A percentile compares a stretch with the other conserved stretches of the same genome.
Conservation (phyloP, 2,797 vertebrate genomes). For the Pangasius djambal region DNA sequence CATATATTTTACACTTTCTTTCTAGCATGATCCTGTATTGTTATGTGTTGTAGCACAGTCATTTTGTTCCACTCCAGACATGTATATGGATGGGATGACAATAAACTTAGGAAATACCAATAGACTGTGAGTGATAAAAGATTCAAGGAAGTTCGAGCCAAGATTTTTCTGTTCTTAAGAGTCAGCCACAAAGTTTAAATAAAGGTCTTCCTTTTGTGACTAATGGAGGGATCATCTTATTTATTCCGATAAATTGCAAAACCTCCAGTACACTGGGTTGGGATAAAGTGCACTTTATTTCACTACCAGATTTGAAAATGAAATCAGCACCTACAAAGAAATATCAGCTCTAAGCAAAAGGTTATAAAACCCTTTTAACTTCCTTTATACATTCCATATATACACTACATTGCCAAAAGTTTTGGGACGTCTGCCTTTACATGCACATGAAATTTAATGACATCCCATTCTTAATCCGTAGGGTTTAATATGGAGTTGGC, state of each 20-base stretch:
- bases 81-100: neutral
- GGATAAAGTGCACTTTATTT: neutral
- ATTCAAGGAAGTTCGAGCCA: neutral
- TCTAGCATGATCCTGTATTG: neutral
- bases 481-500: no score
- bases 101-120: neutral
- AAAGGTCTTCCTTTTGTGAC: neutral
- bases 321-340: neutral
- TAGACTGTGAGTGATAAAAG: neutral
- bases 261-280: neutral
- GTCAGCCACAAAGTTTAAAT: neutral
- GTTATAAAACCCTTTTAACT: neutral
- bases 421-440: no score
- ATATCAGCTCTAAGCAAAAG: neutral
- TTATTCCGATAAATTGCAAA: neutral
- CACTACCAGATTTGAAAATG: neutral
- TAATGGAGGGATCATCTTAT: neutral
- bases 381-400: neutral
- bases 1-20: neutral
- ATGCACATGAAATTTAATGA: no score
- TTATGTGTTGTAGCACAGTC: neutral
- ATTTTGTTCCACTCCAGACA: neutral
- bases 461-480: no score
- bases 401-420: no score
- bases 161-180: neutral